phyloP scores from a whole-genome alignment of 2,797 vertebrate genomes.

The Oreonectes daqikongensis region DNA sequence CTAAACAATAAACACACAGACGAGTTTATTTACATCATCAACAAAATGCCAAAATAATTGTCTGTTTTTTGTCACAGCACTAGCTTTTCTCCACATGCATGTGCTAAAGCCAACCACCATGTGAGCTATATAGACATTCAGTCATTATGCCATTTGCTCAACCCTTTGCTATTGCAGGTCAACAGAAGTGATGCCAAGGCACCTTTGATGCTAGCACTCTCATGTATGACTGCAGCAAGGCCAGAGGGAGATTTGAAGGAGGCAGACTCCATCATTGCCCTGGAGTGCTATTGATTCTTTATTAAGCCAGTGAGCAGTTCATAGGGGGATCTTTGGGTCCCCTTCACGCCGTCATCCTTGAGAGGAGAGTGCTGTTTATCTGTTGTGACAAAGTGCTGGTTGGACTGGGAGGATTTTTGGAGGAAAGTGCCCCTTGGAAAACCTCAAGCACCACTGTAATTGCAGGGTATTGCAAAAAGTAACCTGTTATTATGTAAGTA shows the following conservation, averaged over 20 bases:
- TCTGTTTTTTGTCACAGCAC: background rate
- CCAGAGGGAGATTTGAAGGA: constrained; percentile 42
- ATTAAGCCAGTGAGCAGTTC: constrained; percentile 75
- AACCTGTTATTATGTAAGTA: background rate
- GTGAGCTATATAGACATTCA: constrained; percentile 10
- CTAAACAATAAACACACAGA: too few relatives aligned
- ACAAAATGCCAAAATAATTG: background rate
- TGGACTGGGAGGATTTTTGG: constrained; percentile 53
- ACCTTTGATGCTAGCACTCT: constrained; percentile 37
- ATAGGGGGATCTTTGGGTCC: constrained; percentile 56
- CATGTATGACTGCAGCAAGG: constrained; percentile 38
- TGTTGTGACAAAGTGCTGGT: constrained; percentile 70
- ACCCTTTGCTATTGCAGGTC: constrained; percentile 53
- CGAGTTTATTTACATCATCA: background rate
- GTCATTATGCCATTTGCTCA: constrained; percentile 56
- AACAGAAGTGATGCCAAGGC: constrained; percentile 64
- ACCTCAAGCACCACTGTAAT: constrained; percentile 38
- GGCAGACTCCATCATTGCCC: constrained; percentile 59
- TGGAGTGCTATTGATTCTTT: constrained; percentile 85
- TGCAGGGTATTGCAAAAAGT: constrained; percentile 16
- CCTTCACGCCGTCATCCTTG: constrained; percentile 58
- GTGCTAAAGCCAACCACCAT: background rate
- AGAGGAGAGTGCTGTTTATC: constrained; percentile 72
- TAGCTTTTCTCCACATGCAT: background rate
- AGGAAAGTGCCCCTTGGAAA: constrained; percentile 54